Evolutionary conservation across 1,140 invertebrate genomes (phyloP).

Genomic region (Linepithema humile): DNA sequence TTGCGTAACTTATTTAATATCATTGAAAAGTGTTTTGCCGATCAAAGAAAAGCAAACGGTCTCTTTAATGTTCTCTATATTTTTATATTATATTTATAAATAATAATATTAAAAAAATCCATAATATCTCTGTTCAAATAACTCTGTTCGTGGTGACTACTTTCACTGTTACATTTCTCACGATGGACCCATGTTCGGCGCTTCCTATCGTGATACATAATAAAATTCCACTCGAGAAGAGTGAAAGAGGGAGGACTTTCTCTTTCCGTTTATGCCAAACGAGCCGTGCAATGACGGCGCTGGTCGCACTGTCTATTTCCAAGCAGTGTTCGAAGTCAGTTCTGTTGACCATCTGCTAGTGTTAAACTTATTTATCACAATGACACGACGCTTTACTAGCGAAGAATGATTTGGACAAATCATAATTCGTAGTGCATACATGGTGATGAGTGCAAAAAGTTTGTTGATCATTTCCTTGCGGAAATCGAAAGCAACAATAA

Average conservation of each 20-base stretch:
- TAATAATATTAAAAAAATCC: too few species aligned
- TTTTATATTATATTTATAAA: too few species aligned
- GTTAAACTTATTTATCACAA: slow-evolving; percentile 46
- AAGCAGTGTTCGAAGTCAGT: not conserved
- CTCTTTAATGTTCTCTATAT: too few species aligned
- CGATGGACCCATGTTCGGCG: not conserved
- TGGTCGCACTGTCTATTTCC: not conserved
- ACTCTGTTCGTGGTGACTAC: not conserved
- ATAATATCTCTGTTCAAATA: too few species aligned
- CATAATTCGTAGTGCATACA: not conserved
- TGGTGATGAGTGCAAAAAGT: not conserved
- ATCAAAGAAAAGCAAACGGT: too few species aligned
- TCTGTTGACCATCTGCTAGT: not conserved
- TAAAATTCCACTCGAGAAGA: not conserved
- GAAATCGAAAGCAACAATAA: not conserved
- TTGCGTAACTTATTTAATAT: too few species aligned
- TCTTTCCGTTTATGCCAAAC: slow-evolving; percentile 60
- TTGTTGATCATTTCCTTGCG: not conserved
- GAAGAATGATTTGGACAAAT: not conserved
- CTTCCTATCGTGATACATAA: not conserved
- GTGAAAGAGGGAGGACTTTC: slow-evolving; percentile 62
- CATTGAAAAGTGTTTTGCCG: too few species aligned
- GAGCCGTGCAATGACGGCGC: not conserved
- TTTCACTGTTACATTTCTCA: slow-evolving; percentile 59
- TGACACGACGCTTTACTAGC: not conserved